Evolutionary conservation across 2,797 vertebrate species (phyloP), one percentile per base, ranked within the genome.

Genomic region (Cynopterus sphinx): DNA sequence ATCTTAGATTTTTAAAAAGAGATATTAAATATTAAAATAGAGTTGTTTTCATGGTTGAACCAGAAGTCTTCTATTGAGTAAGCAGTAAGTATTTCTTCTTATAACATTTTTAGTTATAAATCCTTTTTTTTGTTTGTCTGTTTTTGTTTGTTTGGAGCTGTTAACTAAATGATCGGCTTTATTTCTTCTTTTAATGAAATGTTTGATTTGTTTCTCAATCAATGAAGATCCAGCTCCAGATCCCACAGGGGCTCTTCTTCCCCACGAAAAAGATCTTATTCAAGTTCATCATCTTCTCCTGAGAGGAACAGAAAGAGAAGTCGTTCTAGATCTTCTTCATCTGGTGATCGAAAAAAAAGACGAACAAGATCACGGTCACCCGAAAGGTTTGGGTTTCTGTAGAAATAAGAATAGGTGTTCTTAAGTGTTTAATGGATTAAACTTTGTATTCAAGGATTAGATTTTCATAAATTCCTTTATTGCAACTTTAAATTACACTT

Each of bases 371-470:
- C 99, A 98, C 99, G 98, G 99, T 99, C 99, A 99, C 99, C 99
- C 98, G 99, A 99, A 99, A 99, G 99, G 99, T 99, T 99, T 99
- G 99, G 99, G 99, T 99, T 99, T 99, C 99, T 99, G 99, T 99
- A 99, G 99, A 99, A 99, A 97, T 99, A 99, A 99, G 98, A 99
- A 98, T 99, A 99, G 98, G 94, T 98, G 98, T 99, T 98, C 97
- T 98, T 96, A 96, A 71, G 63, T 96, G 91, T 97, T 97, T 98
- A 96, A 91, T 96, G 86, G 68, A 61, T 86, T 91, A 59, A 78
- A 96, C 73, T 95, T 96, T 13, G 59, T 98, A 96, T 95, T 96
- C 87, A 82, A 41, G 87, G 81, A 33, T 74, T 97, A 57, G 95
- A 26, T 96, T 97, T 94, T 94, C 91, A 41, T 97, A 97, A 26